phyloP scores from a whole-genome alignment of 2,797 vertebrate species.

The Peromyscus eremicus region DNA sequence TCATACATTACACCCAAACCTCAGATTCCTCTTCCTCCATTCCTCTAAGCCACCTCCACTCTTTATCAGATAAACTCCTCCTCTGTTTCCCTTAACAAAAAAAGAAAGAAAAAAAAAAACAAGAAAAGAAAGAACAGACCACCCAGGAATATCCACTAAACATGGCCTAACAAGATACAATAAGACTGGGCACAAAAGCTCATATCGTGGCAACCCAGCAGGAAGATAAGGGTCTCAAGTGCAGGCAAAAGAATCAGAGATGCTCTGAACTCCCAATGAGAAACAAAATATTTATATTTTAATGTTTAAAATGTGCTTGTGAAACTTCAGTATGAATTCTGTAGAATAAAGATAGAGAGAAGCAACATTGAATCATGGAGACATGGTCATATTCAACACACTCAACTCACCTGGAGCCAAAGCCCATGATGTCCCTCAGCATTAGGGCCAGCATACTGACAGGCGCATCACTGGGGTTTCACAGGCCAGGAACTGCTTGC shows the following conservation, averaged over 20 bases:
- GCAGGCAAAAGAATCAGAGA: not conserved
- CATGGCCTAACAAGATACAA: not conserved
- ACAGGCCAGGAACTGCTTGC: slow-evolving; percentile 79
- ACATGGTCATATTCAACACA: not conserved
- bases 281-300: rapidly evolving
- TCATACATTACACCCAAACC: not conserved
- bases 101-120: not conserved
- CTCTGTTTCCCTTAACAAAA: not conserved
- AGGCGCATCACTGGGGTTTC: slow-evolving; percentile 78
- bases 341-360: not conserved
- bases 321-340: not conserved
- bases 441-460: slow-evolving; percentile 93
- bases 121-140: no score
- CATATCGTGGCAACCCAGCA: not conserved
- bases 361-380: not conserved
- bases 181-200: not conserved
- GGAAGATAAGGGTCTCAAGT: not conserved
- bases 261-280: rapidly evolving
- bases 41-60: not conserved
- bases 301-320: not conserved
- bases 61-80: not conserved
- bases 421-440: slow-evolving; percentile 87
- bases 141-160: not conserved
- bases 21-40: not conserved
- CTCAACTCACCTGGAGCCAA: slow-evolving; percentile 92